Evolutionary conservation across 1,140 invertebrate genomes (phyloP), one percentile per base, ranked within the genome.

Genomic region (Lasioglossum albipes): DNA sequence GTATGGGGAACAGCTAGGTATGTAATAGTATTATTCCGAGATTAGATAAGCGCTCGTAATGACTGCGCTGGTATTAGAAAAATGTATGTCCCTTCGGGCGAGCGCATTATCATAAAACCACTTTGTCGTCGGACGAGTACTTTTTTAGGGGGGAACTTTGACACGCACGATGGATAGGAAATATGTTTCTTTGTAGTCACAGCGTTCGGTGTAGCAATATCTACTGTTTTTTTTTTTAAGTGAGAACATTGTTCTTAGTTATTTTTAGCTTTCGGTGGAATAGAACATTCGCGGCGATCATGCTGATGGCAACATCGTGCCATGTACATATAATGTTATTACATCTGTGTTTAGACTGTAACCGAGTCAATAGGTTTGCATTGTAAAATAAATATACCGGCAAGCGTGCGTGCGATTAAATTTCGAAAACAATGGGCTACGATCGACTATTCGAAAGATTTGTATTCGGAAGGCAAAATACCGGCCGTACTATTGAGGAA

Each of bases 31-130:
- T 45, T 59, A 73, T 45, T 31, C 18, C 27, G 18, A 79, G 77
- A 79, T 74, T 79, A 79, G 77, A 79, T 79, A 79, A 79, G 70
- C 42, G 61, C n/a, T 20, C 7, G 22, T 41, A 49, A 57, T 31
- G 61, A 49, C n/a, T n/a, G 31, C 49, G n/a, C 42, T 66, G 20
- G 7, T 45, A 74, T 36, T 74, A 67, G 7, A 74, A 59, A 67
- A 74, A 79, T 74, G 54, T 54, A 72, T 78, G 27, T 71, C 31
- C 20, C n/a, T 36, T 36, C 20, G 7, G 22, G 62, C 31, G 18
- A 7, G n/a, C 6, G n/a, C 45, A 42, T 22, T 22, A 31, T 22
- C n/a, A 41, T 69, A 69, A 76, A 76, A 4, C 10, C 41, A 12
- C 10, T 69, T 59, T 27, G 12, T 62, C 31, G 27, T 22, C 9